Conservation (phyloP, 2,797 vertebrate genomes). For the Tragopan temminckii region DNA sequence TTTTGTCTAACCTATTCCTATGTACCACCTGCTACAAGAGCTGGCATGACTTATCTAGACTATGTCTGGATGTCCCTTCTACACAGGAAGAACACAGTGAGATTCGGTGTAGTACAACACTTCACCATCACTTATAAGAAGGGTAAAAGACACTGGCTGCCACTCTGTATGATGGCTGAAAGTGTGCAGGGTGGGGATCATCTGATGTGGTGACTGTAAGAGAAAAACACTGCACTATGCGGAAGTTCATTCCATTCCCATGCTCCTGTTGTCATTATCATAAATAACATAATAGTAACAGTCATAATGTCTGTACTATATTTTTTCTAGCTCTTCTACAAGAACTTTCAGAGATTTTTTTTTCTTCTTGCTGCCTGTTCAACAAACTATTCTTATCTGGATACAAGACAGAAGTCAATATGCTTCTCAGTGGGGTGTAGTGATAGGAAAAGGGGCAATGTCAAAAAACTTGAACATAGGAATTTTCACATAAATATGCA, state of each 20-base stretch:
- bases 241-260: background rate
- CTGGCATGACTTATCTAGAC: background rate
- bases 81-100: background rate
- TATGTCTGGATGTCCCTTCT: fast-evolving
- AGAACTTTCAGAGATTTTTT: background rate
- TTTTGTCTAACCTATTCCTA: background rate
- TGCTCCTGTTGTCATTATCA: fast-evolving
- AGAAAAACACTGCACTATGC: background rate
- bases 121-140: background rate
- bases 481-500: no score
- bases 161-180: background rate
- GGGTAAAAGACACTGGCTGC: background rate
- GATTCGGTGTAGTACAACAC: background rate
- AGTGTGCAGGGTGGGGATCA: background rate
- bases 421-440: no score
- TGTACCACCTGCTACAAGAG: background rate
- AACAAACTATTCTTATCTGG: background rate
- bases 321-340: background rate
- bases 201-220: background rate
- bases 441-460: no score
- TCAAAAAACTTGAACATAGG: no score
- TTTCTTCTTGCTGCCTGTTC: background rate
- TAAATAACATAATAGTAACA: background rate
- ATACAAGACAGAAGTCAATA: background rate
- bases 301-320: background rate